Evolutionary conservation across 2,888 invertebrate species (phyloP).

Genomic region (Hydrotaea cyrtoneurina): DNA sequence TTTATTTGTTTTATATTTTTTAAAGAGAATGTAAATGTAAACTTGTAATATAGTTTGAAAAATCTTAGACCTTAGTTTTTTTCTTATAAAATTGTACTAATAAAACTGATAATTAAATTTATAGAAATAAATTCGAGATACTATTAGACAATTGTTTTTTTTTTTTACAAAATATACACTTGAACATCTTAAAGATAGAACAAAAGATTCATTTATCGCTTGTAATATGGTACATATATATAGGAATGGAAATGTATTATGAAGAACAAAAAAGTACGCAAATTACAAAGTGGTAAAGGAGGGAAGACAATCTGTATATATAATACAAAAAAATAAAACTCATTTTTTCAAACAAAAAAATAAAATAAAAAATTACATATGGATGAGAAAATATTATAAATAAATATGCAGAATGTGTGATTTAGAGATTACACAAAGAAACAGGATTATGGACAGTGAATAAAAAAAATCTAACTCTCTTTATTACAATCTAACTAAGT

Average conservation of each 20-base stretch:
- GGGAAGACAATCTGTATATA: no score
- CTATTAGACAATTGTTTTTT: neutral
- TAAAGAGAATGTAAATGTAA: neutral
- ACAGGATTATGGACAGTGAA: neutral
- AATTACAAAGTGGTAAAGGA: no score
- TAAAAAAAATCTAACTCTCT: neutral
- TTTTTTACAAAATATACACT: slow-evolving; percentile 30
- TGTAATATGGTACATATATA: no score
- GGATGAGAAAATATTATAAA: neutral
- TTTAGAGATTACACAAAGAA: neutral
- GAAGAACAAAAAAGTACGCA: no score
- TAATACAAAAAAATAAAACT: no score
- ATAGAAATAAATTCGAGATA: slow-evolving; percentile 8
- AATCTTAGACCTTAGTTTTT: neutral
- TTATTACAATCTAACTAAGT: slow-evolving; percentile 12
- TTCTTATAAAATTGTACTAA: slow-evolving; percentile 14
- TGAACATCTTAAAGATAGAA: slow-evolving; percentile 8
- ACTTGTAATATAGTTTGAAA: neutral
- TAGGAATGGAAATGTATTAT: neutral
- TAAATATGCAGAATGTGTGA: neutral
- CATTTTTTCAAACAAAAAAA: no score
- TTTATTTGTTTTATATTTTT: slow-evolving; percentile 5
- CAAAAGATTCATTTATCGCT: neutral
- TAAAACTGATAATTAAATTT: neutral
- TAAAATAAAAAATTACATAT: no score